phyloP scores from a whole-genome alignment of 2,113 vertebrate species.

The human (Homo sapiens) region DNA sequence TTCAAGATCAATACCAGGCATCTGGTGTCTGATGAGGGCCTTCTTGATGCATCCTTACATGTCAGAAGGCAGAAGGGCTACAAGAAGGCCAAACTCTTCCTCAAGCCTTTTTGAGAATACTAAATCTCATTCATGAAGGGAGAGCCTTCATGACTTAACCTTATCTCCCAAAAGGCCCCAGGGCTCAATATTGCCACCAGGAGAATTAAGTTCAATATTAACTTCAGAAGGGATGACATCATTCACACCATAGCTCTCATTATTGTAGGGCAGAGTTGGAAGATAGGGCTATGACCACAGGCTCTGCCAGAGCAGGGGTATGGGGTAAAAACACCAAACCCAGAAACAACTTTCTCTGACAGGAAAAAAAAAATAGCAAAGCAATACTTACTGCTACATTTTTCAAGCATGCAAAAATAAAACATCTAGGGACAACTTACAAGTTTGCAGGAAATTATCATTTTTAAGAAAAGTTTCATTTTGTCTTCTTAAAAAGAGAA shows the following conservation, averaged over 20 bases:
- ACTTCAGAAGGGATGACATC: neutral
- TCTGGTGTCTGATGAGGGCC: neutral
- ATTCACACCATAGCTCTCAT: neutral
- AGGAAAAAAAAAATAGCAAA: neutral
- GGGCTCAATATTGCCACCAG: neutral
- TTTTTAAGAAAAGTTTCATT: constrained; percentile 63
- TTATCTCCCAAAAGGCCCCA: neutral
- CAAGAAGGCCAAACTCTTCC: neutral
- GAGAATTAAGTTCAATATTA: neutral
- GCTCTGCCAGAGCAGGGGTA: neutral
- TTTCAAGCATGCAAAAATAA: constrained; percentile 46
- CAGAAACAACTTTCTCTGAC: neutral
- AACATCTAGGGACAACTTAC: constrained; percentile 33
- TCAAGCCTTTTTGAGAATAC: neutral
- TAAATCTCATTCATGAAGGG: neutral
- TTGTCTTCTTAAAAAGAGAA: constrained; percentile 67
- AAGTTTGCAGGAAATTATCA: constrained; percentile 20
- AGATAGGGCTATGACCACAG: neutral
- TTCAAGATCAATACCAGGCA: neutral
- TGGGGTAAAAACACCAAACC: neutral
- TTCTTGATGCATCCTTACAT: neutral
- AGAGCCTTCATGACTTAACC: neutral
- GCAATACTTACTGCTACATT: neutral
- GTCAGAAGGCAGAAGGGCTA: neutral
- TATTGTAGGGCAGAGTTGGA: accelerated